phyloP scores from a whole-genome alignment of 2,113 vertebrate genomes.

The Nyctereutes procyonoides region DNA sequence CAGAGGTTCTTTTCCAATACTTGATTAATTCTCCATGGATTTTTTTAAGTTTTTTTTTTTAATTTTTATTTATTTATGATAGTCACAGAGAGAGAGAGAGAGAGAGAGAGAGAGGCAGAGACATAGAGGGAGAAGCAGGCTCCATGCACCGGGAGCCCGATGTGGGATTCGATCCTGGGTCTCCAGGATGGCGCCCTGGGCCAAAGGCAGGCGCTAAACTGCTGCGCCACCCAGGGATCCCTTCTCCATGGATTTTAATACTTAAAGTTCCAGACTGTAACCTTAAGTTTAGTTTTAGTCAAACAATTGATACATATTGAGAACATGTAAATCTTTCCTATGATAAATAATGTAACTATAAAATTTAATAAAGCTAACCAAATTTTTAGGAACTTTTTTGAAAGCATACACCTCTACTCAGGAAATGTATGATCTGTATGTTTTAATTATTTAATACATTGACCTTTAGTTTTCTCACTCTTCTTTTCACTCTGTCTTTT shows the following conservation, averaged over 20 bases:
- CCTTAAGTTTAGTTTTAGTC: not conserved
- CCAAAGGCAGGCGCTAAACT: no score
- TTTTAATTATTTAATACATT: conserved; percentile 5
- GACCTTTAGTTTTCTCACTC: not conserved
- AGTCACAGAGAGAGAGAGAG: no score
- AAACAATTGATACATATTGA: not conserved
- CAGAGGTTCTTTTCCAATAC: not conserved
- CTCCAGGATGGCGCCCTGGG: no score
- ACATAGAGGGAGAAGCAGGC: no score
- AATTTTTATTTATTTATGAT: no score
- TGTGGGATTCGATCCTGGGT: no score
- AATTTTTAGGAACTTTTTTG: not conserved
- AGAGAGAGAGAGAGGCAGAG: no score
- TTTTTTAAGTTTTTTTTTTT: no score
- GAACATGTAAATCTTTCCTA: not conserved
- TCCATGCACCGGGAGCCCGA: no score
- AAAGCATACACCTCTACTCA: not conserved
- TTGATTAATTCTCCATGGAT: not conserved
- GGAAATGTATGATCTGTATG: not conserved
- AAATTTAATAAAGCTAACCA: not conserved
- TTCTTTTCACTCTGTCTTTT: not conserved
- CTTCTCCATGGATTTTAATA: not conserved
- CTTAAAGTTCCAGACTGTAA: not conserved
- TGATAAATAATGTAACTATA: not conserved
- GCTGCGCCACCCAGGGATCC: no score